Evolutionary conservation across 1,140 invertebrate species (phyloP).

Genomic region (Formica exsecta): DNA sequence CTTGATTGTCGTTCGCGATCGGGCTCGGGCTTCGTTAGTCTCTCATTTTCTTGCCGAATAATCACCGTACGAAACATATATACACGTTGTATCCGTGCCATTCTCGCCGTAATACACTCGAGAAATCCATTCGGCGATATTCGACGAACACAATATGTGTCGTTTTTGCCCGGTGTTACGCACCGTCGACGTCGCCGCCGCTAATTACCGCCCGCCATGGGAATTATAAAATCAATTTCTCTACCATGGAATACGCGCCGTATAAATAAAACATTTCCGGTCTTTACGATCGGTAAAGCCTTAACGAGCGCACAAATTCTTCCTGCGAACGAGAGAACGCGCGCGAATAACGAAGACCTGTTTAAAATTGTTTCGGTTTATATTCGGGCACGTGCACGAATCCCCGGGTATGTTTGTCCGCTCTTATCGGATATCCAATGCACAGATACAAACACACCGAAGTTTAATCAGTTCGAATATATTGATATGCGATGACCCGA

Average conservation of each 20-base stretch:
- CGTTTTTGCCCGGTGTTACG: constrained; percentile 47
- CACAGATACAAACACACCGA: background rate
- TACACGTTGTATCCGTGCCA: background rate
- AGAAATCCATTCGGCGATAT: constrained; percentile 36
- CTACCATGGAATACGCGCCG: constrained; percentile 27
- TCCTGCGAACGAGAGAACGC: background rate
- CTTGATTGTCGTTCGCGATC: constrained; percentile 43
- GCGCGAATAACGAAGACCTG: constrained; percentile 17
- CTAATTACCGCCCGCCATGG: constrained; percentile 51
- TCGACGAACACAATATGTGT: constrained; percentile 33
- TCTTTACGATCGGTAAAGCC: constrained; percentile 42
- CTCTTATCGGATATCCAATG: constrained; percentile 55
- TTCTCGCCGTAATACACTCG: constrained; percentile 17
- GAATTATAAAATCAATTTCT: constrained; percentile 63
- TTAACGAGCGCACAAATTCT: constrained; percentile 45
- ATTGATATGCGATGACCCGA: constrained; percentile 54
- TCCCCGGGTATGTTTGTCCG: constrained; percentile 55
- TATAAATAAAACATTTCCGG: constrained; percentile 63
- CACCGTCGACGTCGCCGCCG: constrained; percentile 36
- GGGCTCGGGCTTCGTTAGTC: constrained; percentile 17
- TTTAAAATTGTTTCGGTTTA: constrained; percentile 23
- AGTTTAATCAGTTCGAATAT: constrained; percentile 66
- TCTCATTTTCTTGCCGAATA: constrained; percentile 68
- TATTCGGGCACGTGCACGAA: constrained; percentile 42
- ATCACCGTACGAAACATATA: constrained; percentile 9